phyloP scores from a whole-genome alignment of 2,888 invertebrate species.

The Diarsia rubi region DNA sequence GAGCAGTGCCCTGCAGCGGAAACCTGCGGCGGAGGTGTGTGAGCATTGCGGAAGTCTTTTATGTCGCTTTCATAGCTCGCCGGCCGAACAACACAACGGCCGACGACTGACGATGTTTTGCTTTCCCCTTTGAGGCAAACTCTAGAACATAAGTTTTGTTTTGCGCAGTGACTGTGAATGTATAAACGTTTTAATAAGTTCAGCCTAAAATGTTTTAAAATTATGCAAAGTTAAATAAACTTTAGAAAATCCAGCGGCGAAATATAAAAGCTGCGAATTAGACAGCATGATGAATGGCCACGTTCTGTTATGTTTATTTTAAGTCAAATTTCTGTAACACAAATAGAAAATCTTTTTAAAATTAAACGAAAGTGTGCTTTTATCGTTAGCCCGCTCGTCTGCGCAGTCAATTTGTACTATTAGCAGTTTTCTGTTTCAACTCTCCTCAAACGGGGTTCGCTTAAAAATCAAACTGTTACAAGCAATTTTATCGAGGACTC shows the following conservation, averaged over 20 bases:
- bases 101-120: conserved; percentile 59
- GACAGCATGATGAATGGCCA: not conserved
- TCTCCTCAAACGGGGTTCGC: conserved; percentile 15
- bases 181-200: conserved; percentile 8
- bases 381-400: not conserved
- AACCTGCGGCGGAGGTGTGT: conserved; percentile 61
- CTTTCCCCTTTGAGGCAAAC: conserved; percentile 59
- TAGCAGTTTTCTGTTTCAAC: conserved; percentile 14
- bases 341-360: not conserved
- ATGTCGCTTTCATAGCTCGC: conserved; percentile 66
- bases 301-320: not conserved
- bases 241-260: not conserved
- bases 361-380: not conserved
- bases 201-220: not conserved
- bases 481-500: conserved; percentile 37
- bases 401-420: conserved; percentile 18
- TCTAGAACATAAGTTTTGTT: conserved; percentile 54
- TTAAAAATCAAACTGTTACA: conserved; percentile 42
- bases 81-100: conserved; percentile 58
- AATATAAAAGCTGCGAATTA: conserved; percentile 20
- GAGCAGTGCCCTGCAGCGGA: conserved; percentile 65
- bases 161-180: conserved; percentile 39
- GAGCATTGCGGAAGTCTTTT: conserved; percentile 67
- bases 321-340: conserved; percentile 1
- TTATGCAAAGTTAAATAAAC: conserved; percentile 10